Conservation (phyloP, 2,113 vertebrate species). For the Barnardius zonarius region DNA sequence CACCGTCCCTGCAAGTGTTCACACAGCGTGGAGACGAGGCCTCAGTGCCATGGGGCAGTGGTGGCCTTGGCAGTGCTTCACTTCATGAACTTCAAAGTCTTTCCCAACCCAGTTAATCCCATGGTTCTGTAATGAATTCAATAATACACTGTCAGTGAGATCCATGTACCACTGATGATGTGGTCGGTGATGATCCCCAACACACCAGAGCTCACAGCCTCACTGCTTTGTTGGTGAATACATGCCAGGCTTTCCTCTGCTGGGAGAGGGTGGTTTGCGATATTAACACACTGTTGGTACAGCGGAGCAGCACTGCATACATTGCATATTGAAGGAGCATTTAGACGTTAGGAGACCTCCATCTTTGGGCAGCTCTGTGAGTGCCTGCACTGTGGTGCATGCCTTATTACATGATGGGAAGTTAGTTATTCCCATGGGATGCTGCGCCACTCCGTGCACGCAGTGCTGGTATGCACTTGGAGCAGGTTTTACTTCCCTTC, state of each 20-base stretch:
- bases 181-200: fast-evolving
- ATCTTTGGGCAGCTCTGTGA: neutral
- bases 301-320: neutral
- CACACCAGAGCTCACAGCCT: neutral
- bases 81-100: neutral
- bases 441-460: fast-evolving
- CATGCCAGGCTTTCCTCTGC: neutral
- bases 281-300: fast-evolving
- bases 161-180: fast-evolving
- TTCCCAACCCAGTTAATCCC: neutral
- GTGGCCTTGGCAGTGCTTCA: neutral
- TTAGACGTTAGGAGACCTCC: neutral
- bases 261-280: neutral
- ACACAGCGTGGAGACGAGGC: fast-evolving
- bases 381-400: fast-evolving
- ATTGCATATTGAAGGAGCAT: neutral
- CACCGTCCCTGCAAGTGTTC: neutral
- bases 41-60: neutral
- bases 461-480: neutral
- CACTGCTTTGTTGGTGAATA: neutral
- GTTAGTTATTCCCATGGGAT: neutral
- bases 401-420: neutral
- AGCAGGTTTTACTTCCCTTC: neutral
- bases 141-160: fast-evolving
- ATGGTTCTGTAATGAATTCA: neutral